phyloP scores from a whole-genome alignment of 2,113 vertebrate genomes.

The Macroglossus sobrinus region DNA sequence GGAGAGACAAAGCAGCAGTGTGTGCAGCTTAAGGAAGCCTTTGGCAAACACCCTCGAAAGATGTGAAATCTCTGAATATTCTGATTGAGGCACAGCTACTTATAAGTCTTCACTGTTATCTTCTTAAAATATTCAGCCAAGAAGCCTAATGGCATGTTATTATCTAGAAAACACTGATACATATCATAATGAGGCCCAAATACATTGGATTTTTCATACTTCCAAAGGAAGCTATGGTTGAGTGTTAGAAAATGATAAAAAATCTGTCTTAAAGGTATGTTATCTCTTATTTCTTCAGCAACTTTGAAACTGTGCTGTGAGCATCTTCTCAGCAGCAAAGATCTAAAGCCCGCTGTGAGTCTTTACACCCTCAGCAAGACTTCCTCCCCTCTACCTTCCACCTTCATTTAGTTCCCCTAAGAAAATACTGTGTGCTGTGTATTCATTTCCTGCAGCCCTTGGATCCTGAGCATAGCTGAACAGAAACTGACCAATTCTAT shows the following conservation, averaged over 20 bases:
- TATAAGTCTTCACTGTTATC: neutral
- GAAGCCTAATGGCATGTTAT: neutral
- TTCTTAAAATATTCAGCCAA: slow-evolving; percentile 49
- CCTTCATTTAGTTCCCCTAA: slow-evolving; percentile 57
- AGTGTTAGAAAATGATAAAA: slow-evolving; percentile 31
- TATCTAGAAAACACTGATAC: neutral
- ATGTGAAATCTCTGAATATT: slow-evolving; percentile 52
- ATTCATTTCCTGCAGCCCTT: slow-evolving; percentile 54
- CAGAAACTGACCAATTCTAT: slow-evolving; percentile 50
- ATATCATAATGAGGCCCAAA: slow-evolving; percentile 24
- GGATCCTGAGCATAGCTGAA: slow-evolving; percentile 41
- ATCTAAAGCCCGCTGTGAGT: slow-evolving; percentile 67
- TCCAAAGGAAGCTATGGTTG: neutral
- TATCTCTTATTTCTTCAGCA: slow-evolving; percentile 65
- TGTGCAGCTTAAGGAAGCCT: slow-evolving; percentile 52
- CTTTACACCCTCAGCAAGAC: slow-evolving; percentile 69
- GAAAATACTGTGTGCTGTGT: slow-evolving; percentile 38
- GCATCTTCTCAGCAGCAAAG: slow-evolving; percentile 61
- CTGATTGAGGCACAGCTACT: slow-evolving; percentile 56
- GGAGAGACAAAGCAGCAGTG: slow-evolving; percentile 62
- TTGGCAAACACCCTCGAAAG: slow-evolving; percentile 69
- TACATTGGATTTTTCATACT: neutral
- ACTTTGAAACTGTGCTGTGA: slow-evolving; percentile 62
- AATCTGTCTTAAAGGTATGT: slow-evolving; percentile 52
- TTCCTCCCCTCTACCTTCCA: slow-evolving; percentile 44